phyloP scores from a whole-genome alignment of 23 tunicate species.

The Trididemnum clinides region DNA sequence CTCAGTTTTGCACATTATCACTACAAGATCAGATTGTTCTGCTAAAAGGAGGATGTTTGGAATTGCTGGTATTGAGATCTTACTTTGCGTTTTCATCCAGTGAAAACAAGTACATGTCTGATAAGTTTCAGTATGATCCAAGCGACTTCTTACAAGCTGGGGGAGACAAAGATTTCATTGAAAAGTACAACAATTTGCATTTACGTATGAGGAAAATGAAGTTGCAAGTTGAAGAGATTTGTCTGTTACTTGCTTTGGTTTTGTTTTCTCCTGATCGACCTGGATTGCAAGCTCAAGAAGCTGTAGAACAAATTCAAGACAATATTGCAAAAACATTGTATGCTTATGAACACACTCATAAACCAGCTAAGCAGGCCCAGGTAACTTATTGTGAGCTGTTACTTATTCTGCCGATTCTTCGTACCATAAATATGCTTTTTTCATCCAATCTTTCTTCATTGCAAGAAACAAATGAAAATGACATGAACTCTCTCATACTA shows the following conservation, averaged over 20 bases:
- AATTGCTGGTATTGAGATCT: slow-evolving; percentile 87
- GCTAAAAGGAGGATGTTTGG: slow-evolving; percentile 88
- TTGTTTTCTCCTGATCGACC: slow-evolving; percentile 96
- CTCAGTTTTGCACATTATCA: slow-evolving; percentile 62
- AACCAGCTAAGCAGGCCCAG: slow-evolving; percentile 56
- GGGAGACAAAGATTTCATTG: slow-evolving; percentile 74
- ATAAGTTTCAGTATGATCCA: slow-evolving; percentile 88
- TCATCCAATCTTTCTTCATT: slow-evolving; percentile 46
- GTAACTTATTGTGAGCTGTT: slow-evolving; percentile 74
- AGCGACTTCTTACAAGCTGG: slow-evolving; percentile 90
- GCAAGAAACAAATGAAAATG: slow-evolving; percentile 60
- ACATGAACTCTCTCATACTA: slow-evolving; percentile 83
- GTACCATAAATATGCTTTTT: slow-evolving; percentile 84
- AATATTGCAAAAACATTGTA: slow-evolving; percentile 66
- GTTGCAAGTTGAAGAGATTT: slow-evolving; percentile 90
- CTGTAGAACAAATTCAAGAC: slow-evolving; percentile 85
- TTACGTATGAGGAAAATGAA: slow-evolving; percentile 79
- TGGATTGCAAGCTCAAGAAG: slow-evolving; percentile 71
- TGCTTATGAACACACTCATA: slow-evolving; percentile 80
- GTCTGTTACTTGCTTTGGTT: slow-evolving; percentile 82
- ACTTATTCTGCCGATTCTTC: slow-evolving; percentile 74
- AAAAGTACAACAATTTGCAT: slow-evolving; percentile 77
- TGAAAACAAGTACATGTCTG: slow-evolving; percentile 87
- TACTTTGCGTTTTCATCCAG: slow-evolving; percentile 86
- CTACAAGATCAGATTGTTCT: slow-evolving; percentile 83